Evolutionary conservation across 2,888 invertebrate genomes (phyloP).

Genomic region (Drosophila lacicola): DNA sequence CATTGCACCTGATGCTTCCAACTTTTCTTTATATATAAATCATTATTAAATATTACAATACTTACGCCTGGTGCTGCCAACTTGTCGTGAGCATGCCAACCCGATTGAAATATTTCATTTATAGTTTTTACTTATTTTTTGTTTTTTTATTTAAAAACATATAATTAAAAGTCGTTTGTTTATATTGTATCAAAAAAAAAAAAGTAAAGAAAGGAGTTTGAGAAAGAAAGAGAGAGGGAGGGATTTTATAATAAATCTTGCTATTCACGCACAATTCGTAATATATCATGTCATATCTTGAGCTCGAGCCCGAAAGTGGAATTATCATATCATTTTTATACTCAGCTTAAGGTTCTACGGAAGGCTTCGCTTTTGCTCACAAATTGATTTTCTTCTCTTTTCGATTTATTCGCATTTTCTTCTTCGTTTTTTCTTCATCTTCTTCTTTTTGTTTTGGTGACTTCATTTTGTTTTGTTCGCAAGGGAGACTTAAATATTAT

Average conservation of each 20-base stretch:
- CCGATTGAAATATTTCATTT: neutral
- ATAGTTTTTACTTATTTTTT: slow-evolving; percentile 47
- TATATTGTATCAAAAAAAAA: slow-evolving; percentile 64
- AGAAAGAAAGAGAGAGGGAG: slow-evolving; percentile 21
- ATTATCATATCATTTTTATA: slow-evolving; percentile 13
- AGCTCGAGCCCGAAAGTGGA: slow-evolving; percentile 22
- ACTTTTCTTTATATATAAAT: no score
- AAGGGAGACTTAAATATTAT: slow-evolving; percentile 66
- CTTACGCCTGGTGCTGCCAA: neutral
- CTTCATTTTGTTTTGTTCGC: slow-evolving; percentile 38
- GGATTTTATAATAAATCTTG: slow-evolving; percentile 40
- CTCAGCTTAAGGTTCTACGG: slow-evolving; percentile 51
- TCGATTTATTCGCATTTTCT: slow-evolving; percentile 2
- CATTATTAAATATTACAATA: no score
- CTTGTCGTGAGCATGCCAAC: neutral
- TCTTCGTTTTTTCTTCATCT: slow-evolving; percentile 2
- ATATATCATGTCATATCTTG: slow-evolving; percentile 13
- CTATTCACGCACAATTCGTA: slow-evolving; percentile 26
- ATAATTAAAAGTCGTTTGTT: slow-evolving; percentile 78
- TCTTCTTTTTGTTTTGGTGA: slow-evolving; percentile 49
- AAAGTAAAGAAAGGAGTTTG: slow-evolving; percentile 22
- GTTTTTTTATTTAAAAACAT: slow-evolving; percentile 58
- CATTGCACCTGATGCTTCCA: no score
- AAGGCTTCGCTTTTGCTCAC: slow-evolving; percentile 36
- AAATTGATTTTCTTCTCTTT: slow-evolving; percentile 11